A percentile compares a stretch with the other conserved stretches of the same genome.
These are phyloP conservation scores for Drosophila melanosoma DNA, from an alignment of 2,888 invertebrate genomes.

Conservation along the genomic window DNA sequence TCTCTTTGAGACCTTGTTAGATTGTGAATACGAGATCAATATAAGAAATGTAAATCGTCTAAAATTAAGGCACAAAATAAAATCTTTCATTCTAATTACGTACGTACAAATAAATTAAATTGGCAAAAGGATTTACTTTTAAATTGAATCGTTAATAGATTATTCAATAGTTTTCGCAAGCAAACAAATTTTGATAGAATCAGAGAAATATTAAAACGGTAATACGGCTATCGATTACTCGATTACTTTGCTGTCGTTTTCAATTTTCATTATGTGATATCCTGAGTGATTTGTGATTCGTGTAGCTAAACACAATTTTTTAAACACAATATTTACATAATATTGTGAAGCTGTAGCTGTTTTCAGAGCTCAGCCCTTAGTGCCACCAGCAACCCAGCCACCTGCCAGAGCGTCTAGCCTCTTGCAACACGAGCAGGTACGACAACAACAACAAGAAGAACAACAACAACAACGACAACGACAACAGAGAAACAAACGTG, in stretches of 20 bases:
- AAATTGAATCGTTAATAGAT: not conserved
- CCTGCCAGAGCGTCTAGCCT: slow-evolving; percentile 31
- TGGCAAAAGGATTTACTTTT: not conserved
- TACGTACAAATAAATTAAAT: not conserved
- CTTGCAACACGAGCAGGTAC: slow-evolving; percentile 12
- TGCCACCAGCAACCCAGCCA: not conserved
- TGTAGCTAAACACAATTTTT: not conserved
- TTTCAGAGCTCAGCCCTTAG: slow-evolving; percentile 1
- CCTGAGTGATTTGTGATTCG: not conserved
- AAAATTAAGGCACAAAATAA: not conserved
- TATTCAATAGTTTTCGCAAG: not conserved
- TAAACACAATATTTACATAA: slow-evolving; percentile 72
- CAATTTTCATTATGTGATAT: not conserved
- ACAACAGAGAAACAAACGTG: slow-evolving; percentile 10
- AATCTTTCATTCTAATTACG: not conserved
- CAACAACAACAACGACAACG: not conserved
- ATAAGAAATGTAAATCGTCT: not conserved
- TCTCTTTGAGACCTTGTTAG: too few relatives aligned
- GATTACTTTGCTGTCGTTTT: not conserved
- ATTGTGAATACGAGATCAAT: not conserved
- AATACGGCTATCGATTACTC: not conserved
- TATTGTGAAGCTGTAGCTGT: slow-evolving; percentile 48
- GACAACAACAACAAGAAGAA: not conserved
- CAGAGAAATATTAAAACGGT: not conserved
- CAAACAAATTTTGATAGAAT: not conserved